These are phyloP conservation scores for Carapus acus DNA, from an alignment of 2,797 vertebrate species.

Conservation along the genomic window DNA sequence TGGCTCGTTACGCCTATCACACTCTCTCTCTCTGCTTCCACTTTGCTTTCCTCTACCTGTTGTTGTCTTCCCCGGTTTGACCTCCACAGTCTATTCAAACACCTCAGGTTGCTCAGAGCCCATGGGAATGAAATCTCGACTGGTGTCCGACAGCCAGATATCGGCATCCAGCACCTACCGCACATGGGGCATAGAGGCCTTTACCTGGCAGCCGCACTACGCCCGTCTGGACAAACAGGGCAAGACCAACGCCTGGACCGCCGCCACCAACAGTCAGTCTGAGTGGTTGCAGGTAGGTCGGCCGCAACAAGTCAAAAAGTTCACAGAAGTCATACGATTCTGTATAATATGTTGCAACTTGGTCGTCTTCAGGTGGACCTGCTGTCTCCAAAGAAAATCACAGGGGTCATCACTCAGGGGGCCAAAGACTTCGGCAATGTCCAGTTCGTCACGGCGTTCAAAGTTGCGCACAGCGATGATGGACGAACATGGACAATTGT, in stretches of 20 bases:
- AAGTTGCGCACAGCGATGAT: slow-evolving; percentile 82
- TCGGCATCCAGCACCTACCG: slow-evolving; percentile 86
- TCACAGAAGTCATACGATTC: too few species aligned
- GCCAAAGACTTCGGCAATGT: slow-evolving; percentile 92
- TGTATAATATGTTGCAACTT: background rate
- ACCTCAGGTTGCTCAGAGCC: slow-evolving; percentile 91
- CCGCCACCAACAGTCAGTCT: slow-evolving; percentile 67
- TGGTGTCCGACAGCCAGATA: slow-evolving; percentile 81
- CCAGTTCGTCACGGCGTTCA: slow-evolving; percentile 88
- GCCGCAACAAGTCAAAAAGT: too few species aligned
- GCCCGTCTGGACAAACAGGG: slow-evolving; percentile 92
- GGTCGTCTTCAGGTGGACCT: slow-evolving; percentile 80
- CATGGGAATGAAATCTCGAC: slow-evolving; percentile 85
- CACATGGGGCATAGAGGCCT: slow-evolving; percentile 87
- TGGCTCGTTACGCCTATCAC: slow-evolving; percentile 48
- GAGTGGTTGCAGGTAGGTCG: slow-evolving; percentile 91
- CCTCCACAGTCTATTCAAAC: slow-evolving; percentile 78
- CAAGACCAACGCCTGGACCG: slow-evolving; percentile 93
- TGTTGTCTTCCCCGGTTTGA: slow-evolving; percentile 36
- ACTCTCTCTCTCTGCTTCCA: slow-evolving; percentile 38
- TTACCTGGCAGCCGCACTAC: slow-evolving; percentile 85
- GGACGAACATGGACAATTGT: slow-evolving; percentile 78
- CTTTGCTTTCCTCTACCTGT: slow-evolving; percentile 18
- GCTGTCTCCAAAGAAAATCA: slow-evolving; percentile 75
- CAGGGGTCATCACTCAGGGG: slow-evolving; percentile 90